Conservation (phyloP, 1,140 invertebrate species). For the Brachionus rubens region DNA sequence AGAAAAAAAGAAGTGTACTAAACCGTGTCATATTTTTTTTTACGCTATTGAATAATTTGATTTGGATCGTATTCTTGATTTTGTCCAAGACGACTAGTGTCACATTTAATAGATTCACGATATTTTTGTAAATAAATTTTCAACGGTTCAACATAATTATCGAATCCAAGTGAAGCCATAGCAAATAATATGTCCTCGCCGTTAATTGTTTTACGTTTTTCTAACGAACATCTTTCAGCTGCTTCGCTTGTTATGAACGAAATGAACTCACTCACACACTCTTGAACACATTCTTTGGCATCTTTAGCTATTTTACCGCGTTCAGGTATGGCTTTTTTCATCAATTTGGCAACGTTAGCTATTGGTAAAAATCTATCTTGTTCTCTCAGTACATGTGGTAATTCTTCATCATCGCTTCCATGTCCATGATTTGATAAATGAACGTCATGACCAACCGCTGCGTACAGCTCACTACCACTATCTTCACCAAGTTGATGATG, state of each 20-base stretch:
- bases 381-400: constrained; percentile 43
- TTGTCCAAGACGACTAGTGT: constrained; percentile 6
- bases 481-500: not conserved
- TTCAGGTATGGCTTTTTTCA: constrained; percentile 94
- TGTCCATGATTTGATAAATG: not conserved
- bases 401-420: constrained; percentile 35
- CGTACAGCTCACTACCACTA: not conserved
- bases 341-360: constrained; percentile 97
- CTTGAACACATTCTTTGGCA: constrained; percentile 96
- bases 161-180: constrained; percentile 92
- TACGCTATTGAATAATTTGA: constrained; percentile 30
- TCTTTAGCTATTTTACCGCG: constrained; percentile 98
- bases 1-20: not conserved
- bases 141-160: constrained; percentile 94
- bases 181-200: constrained; percentile 92
- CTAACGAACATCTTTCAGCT: constrained; percentile 89
- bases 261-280: constrained; percentile 99
- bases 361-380: constrained; percentile 95
- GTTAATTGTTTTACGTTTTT: constrained; percentile 98
- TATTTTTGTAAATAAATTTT: constrained; percentile 96
- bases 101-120: constrained; percentile 66
- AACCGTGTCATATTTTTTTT: not conserved
- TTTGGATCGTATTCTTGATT: constrained; percentile 31
- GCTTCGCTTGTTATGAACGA: constrained; percentile 98
- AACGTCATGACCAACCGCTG: not conserved